phyloP scores from a whole-genome alignment of 2,888 invertebrate genomes.

The Drosophila setosimentum region DNA sequence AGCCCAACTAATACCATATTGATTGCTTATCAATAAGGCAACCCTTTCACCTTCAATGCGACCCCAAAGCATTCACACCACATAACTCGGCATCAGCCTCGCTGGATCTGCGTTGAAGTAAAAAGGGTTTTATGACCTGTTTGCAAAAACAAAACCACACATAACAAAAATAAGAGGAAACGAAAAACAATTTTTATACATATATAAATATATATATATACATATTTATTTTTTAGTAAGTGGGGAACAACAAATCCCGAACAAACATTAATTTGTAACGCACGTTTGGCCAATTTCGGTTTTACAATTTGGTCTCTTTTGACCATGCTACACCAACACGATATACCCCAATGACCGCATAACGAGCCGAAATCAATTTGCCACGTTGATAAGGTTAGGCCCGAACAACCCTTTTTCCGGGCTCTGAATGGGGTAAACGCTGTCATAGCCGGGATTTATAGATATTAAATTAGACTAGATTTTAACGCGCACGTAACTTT shows the following conservation, averaged over 20 bases:
- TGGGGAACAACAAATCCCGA: slow-evolving; percentile 71
- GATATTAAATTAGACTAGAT: slow-evolving; percentile 77
- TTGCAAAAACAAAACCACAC: slow-evolving; percentile 43
- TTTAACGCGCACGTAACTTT: slow-evolving; percentile 75
- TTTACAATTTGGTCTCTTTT: slow-evolving; percentile 70
- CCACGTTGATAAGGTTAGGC: slow-evolving; percentile 75
- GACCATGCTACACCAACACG: slow-evolving; percentile 72
- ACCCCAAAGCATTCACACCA: slow-evolving; percentile 67
- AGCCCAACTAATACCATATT: slow-evolving; percentile 76
- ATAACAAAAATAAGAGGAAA: slow-evolving; percentile 23
- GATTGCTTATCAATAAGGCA: slow-evolving; percentile 70
- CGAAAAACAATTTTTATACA: slow-evolving; percentile 31
- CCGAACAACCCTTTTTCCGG: slow-evolving; percentile 43
- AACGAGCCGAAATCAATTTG: slow-evolving; percentile 80
- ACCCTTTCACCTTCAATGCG: slow-evolving; percentile 39
- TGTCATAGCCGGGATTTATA: slow-evolving; percentile 75
- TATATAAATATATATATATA: slow-evolving; percentile 13
- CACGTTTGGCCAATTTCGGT: slow-evolving; percentile 80
- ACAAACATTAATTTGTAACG: slow-evolving; percentile 82
- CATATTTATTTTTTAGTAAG: slow-evolving; percentile 39
- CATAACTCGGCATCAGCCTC: slow-evolving; percentile 73
- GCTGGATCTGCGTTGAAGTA: slow-evolving; percentile 71
- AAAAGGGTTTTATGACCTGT: slow-evolving; percentile 81
- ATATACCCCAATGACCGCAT: slow-evolving; percentile 81
- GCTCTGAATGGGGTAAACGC: slow-evolving; percentile 25